Percentiles rank a stretch among this genome's conserved stretches.
Evolutionary conservation across 1,140 invertebrate species (phyloP).

Genomic region (Agrypnia vestita): DNA sequence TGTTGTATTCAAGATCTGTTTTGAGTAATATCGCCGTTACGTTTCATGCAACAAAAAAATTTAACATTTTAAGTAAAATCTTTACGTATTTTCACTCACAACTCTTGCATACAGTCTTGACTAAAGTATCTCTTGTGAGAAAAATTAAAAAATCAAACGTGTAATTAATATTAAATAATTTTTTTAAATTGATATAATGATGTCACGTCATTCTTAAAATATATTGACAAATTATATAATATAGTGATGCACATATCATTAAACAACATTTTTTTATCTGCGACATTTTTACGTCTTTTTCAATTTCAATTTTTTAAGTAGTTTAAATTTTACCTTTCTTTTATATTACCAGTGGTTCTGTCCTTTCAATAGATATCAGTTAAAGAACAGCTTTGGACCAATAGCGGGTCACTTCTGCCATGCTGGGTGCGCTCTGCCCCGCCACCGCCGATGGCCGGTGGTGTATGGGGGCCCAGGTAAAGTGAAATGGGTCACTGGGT

Average conservation of each 20-base stretch:
- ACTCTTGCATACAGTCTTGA: neutral
- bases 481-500: slow-evolving; percentile 36
- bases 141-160: neutral
- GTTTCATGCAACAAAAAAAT: too few species aligned
- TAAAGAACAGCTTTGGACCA: neutral
- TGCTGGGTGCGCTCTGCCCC: slow-evolving; percentile 9
- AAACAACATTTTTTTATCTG: neutral
- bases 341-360: too few species aligned
- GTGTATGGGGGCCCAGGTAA: slow-evolving; percentile 35
- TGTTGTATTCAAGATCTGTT: too few species aligned
- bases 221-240: neutral
- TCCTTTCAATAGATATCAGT: neutral
- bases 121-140: neutral
- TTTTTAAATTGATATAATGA: neutral
- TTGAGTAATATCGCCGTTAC: too few species aligned
- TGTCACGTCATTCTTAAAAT: neutral
- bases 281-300: too few species aligned
- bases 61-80: too few species aligned
- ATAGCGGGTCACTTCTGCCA: neutral
- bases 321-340: too few species aligned
- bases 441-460: neutral
- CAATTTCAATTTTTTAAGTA: too few species aligned
- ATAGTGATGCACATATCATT: too few species aligned
- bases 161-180: neutral
- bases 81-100: too few species aligned